Evolutionary conservation across 1,140 invertebrate genomes (phyloP).

Genomic region (Hylaeus volcanicus): DNA sequence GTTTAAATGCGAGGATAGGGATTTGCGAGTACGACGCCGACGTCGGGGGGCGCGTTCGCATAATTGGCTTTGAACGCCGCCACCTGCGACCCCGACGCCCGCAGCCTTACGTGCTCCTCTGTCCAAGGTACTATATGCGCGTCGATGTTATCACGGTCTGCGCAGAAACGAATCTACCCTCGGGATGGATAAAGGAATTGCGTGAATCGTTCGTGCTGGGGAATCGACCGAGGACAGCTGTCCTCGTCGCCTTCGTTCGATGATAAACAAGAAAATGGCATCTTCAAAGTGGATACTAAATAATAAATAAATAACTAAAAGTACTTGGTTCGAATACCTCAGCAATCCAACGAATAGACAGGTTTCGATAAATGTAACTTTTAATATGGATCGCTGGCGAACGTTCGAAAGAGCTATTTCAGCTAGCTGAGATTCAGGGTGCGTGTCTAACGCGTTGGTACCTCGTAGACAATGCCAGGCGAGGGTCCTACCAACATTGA

Average conservation of each 20-base stretch:
- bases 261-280: too few relatives aligned
- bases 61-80: conserved; percentile 80
- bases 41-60: conserved; percentile 73
- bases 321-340: background rate
- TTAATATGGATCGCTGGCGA: background rate
- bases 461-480: conserved; percentile 31
- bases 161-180: conserved; percentile 3
- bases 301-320: background rate
- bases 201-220: conserved; percentile 31
- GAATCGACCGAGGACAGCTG: background rate
- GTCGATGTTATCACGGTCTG: conserved; percentile 14
- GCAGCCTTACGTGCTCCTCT: conserved; percentile 62
- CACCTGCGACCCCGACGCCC: conserved; percentile 75
- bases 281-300: too few relatives aligned
- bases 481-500: conserved; percentile 35
- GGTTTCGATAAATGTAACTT: too few relatives aligned
- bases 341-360: too few relatives aligned
- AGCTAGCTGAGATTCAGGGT: conserved; percentile 16
- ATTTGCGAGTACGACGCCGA: conserved; percentile 74
- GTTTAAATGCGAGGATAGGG: conserved; percentile 66
- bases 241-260: background rate
- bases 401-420: conserved; percentile 12
- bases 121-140: background rate
- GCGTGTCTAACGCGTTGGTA: conserved; percentile 59
- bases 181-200: conserved; percentile 18